Evolutionary conservation across 2,113 vertebrate species (phyloP), one percentile per base, ranked within the genome.

Genomic region (Ammodramus savannarum): DNA sequence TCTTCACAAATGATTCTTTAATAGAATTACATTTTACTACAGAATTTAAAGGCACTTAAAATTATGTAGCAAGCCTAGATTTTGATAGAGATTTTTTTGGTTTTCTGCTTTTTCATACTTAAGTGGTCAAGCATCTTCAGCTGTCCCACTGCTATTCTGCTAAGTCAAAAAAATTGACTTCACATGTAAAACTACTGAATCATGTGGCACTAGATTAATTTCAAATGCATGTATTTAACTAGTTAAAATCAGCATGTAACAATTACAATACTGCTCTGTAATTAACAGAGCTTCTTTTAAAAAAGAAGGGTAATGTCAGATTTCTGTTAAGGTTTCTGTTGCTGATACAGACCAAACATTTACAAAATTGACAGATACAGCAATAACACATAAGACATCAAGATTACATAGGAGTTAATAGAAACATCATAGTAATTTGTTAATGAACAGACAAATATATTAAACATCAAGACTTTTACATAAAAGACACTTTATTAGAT

Each of bases 391-490:
- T 31, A 52, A 82, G 32, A 84, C 39, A 46, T 34, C 31, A 61
- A 69, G 68, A 83, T 72, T 80, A 87, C 32, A 80, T 0, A 83
- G 23, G 8, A 16, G 16, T 96, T 90, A 93, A 88, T 48, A 27
- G 87, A 90, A 87, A 77, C 17, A 71, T n/a, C 38, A 41, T 0
- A 68, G 36, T 66, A 36, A 44, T 83, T 85, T 75, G 84, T 92
- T 93, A 96, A 86, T 80, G 11, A 85, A 89, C 29, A 89, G 29
- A 87, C 44, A 89, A 80, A 69, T 58, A 76, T 1, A 88, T 72
- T 90, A 92, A 95, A 89, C 54, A 94, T 84, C 26, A 89, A 78
- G 65, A 81, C 72, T 66, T 95, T 90, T 68, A 92, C 18, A 71
- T 39, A 75, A 66, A 94, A 91, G 76, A 66, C 55, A 84, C 4